Base-by-base conservation (phyloP, 2,888 invertebrate species). In the Crocallis elinguaria region DNA sequence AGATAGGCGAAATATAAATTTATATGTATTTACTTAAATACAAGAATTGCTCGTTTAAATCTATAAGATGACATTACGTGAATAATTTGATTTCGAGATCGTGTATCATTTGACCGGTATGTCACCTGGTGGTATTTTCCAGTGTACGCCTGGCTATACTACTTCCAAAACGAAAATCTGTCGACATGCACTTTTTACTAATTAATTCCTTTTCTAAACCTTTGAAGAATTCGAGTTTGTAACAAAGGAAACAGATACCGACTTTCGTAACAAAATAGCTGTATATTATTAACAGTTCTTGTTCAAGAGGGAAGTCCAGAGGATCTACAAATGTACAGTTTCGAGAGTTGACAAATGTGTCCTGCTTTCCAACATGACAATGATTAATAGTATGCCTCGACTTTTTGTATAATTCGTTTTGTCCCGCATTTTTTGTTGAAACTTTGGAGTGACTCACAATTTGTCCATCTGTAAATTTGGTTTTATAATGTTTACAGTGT, bases 341-440 rank as follows among this genome's bases (percentile, higher is more conserved):
- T 35, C 32, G 19, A 45, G 51, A 54, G 53, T 62, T 64, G 64
- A 64, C 64, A 60, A 64, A 62, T 64, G 64, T 44, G 53, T 25
- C 42, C 30, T 48, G 57, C 53, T 56, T 38, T 29, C 32, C 44
- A 19, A 27, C 11, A 19, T 23, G 64, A 56, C 62, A 36, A 48
- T 64, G 62, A 62, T 49, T 58, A 64, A 64, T 64, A 57, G 51
- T 52, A 30, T 49, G 49, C 51, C 46, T 16, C 42, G 33, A 33
- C 36, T 58, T 58, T 52, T 58, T 56, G 55, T 58, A 54, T 49
- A 53, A 60, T 60, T 60, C 52, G 51, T 56, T 60, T 54, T 49
- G 37, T 33, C 38, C 16, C 23, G 32, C 37, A 48, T 42, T 53
- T 53, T 53, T 53, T 17, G 46, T 30, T 9, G 19, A 19, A 45